Evolutionary conservation across 2,888 invertebrate genomes (phyloP).

Genomic region (Blomia tropicalis): DNA sequence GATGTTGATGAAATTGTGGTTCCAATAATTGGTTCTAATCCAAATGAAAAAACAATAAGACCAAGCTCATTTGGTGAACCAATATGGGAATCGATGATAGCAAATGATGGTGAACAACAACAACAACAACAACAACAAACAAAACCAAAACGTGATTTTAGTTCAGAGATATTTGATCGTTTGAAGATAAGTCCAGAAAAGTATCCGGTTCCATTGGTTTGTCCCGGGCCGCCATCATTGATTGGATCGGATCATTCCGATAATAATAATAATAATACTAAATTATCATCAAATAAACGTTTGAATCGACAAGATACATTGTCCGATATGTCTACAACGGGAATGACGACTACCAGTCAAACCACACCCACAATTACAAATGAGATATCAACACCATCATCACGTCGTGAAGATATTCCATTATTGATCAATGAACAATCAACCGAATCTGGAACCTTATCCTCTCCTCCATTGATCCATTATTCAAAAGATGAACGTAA

Average conservation of each 20-base stretch:
- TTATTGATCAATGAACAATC: not conserved
- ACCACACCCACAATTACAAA: not conserved
- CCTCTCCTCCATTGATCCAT: not conserved
- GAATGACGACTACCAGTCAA: too few species aligned
- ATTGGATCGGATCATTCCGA: not conserved
- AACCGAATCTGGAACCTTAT: not conserved
- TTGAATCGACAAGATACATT: conserved; percentile 3
- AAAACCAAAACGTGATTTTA: conserved; percentile 5
- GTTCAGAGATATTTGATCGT: conserved; percentile 11
- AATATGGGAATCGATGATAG: not conserved
- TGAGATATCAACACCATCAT: not conserved
- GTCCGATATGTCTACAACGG: too few species aligned
- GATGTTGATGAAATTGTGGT: conserved; percentile 3
- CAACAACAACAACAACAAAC: conserved; percentile 6
- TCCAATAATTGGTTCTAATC: too few species aligned
- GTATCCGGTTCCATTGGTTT: not conserved
- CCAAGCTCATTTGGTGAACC: too few species aligned
- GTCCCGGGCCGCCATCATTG: not conserved
- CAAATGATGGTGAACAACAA: not conserved
- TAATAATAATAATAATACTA: not conserved
- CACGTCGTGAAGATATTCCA: conserved; percentile 8
- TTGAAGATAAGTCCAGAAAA: conserved; percentile 8
- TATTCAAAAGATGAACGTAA: not conserved
- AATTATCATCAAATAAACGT: not conserved
- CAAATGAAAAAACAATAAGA: too few species aligned